These are phyloP conservation scores for Priocnemis perturbator DNA, from an alignment of 2,888 invertebrate genomes.

Conservation along the genomic window DNA sequence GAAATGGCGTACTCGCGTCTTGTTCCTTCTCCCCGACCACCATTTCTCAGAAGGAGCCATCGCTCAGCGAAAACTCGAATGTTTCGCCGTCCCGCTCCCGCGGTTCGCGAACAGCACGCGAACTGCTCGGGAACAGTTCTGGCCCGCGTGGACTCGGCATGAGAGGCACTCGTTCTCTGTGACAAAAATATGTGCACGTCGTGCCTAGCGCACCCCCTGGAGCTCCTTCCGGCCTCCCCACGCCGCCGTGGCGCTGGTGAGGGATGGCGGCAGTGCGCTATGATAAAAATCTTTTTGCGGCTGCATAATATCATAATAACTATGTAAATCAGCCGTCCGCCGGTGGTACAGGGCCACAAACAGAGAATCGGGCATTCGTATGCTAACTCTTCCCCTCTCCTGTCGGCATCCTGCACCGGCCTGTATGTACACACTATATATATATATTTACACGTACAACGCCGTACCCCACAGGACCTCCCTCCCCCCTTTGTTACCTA, in stretches of 20 bases:
- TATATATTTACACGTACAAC: constrained; percentile 9
- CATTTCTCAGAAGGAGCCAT: too few species aligned
- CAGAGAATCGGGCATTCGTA: constrained; percentile 66
- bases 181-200: constrained; percentile 33
- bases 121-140: too few species aligned
- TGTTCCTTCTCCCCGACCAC: too few species aligned
- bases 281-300: constrained; percentile 66
- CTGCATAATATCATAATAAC: constrained; percentile 71
- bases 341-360: constrained; percentile 56
- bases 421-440: constrained; percentile 30
- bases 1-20: too few species aligned
- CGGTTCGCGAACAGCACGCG: too few species aligned
- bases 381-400: constrained; percentile 51
- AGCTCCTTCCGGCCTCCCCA: constrained; percentile 16
- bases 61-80: background rate
- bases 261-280: constrained; percentile 44
- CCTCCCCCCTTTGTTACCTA: constrained; percentile 9
- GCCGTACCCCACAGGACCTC: constrained; percentile 20
- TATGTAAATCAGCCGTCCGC: constrained; percentile 65
- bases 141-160: too few species aligned
- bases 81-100: constrained; percentile 5
- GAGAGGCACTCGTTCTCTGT: too few species aligned
- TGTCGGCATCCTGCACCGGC: background rate
- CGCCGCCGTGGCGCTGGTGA: constrained; percentile 9
- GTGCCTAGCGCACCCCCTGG: constrained; percentile 27